These are phyloP conservation scores for Dynastes hyllus DNA, from an alignment of 2,888 invertebrate genomes.

Conservation along the genomic window DNA sequence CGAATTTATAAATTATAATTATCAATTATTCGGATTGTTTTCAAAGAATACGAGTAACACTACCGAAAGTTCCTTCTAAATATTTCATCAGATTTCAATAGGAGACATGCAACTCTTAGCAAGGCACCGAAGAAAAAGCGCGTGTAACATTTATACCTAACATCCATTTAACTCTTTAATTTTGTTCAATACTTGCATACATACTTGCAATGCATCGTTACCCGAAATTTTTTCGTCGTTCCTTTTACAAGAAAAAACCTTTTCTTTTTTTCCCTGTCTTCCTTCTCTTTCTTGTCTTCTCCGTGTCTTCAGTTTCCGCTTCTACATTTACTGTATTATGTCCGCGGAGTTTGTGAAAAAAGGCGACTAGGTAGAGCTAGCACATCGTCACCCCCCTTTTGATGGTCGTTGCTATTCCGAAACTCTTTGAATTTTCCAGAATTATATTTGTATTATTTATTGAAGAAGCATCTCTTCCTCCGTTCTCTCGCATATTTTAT, in stretches of 20 bases:
- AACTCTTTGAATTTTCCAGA: conserved; percentile 56
- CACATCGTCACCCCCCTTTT: conserved; percentile 48
- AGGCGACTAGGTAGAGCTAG: conserved; percentile 26
- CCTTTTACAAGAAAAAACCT: conserved; percentile 55
- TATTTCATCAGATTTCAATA: not conserved
- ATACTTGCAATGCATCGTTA: conserved; percentile 61
- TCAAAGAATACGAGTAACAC: conserved; percentile 50
- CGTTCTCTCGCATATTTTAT: conserved; percentile 56
- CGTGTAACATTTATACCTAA: conserved; percentile 1
- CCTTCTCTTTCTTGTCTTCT: not conserved
- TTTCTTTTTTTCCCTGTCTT: conserved; percentile 1
- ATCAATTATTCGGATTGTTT: conserved; percentile 36
- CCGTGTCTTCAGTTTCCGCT: conserved; percentile 51
- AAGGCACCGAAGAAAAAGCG: not conserved
- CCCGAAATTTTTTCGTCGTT: conserved; percentile 62
- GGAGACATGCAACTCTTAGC: conserved; percentile 39
- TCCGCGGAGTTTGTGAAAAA: conserved; percentile 39
- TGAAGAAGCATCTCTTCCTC: conserved; percentile 47
- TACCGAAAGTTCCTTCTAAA: conserved; percentile 53
- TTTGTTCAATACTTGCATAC: conserved; percentile 61
- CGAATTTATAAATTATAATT: no score
- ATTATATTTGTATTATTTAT: conserved; percentile 59
- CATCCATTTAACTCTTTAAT: conserved; percentile 66
- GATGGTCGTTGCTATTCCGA: conserved; percentile 51
- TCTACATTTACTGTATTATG: not conserved